A percentile compares a stretch with the other conserved stretches of the same genome.
Conservation (phyloP, 2,888 invertebrate species). For the Noctua pronuba region DNA sequence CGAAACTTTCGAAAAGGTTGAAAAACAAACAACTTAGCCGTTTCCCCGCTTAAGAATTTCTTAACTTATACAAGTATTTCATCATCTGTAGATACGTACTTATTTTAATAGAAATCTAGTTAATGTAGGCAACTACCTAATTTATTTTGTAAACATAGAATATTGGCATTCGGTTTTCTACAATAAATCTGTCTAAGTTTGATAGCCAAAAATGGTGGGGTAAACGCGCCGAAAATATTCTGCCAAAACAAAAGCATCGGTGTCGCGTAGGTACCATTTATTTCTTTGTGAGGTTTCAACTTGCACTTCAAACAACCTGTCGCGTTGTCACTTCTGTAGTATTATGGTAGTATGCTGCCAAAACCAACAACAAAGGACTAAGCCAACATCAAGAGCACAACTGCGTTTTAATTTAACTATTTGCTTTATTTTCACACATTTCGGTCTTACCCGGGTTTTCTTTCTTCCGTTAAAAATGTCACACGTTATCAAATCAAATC, state of each 20-base stretch:
- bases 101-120: background rate
- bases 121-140: background rate
- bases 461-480: background rate
- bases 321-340: background rate
- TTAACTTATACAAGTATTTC: background rate
- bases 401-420: background rate
- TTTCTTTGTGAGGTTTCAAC: conserved; percentile 1
- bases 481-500: background rate
- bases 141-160: background rate
- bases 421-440: background rate
- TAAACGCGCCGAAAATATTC: background rate
- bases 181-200: background rate
- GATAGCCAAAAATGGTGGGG: background rate
- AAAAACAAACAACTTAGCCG: background rate
- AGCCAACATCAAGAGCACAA: background rate
- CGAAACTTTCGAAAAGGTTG: background rate
- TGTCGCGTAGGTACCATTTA: background rate
- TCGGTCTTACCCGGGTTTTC: background rate
- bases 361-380: background rate
- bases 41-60: background rate
- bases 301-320: conserved; percentile 14
- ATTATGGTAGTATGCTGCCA: conserved; percentile 1
- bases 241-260: background rate
- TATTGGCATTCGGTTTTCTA: background rate
- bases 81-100: background rate